Conservation (phyloP, 2,888 invertebrate species). For the Apodemia hepburni region DNA sequence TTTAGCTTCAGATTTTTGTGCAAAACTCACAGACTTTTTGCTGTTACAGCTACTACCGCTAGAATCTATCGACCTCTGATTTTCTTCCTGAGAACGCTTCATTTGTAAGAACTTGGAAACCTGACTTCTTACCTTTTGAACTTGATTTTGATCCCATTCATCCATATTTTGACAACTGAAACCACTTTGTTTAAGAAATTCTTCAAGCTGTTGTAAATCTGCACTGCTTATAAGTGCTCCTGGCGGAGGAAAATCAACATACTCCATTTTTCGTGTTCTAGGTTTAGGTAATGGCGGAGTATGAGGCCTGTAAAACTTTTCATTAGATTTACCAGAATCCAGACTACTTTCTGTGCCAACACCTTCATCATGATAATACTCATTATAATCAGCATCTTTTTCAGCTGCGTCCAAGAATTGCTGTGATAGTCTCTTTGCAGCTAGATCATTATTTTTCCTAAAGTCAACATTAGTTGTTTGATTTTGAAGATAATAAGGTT, state of each 20-base stretch:
- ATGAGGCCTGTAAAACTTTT: slow-evolving; percentile 69
- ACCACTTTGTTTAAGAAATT: slow-evolving; percentile 86
- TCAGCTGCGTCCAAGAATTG: slow-evolving; percentile 76
- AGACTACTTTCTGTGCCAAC: slow-evolving; percentile 81
- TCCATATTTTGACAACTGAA: slow-evolving; percentile 84
- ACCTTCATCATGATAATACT: slow-evolving; percentile 81
- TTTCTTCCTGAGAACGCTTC: slow-evolving; percentile 85
- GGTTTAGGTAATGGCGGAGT: slow-evolving; percentile 77
- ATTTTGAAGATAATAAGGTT: slow-evolving; percentile 83
- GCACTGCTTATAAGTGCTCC: slow-evolving; percentile 78
- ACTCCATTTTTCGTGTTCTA: slow-evolving; percentile 69
- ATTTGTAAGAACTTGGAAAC: slow-evolving; percentile 86
- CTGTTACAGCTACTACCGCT: slow-evolving; percentile 80
- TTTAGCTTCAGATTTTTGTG: slow-evolving; percentile 74
- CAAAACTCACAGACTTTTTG: slow-evolving; percentile 90
- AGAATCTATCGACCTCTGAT: slow-evolving; percentile 80
- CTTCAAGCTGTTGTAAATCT: slow-evolving; percentile 85
- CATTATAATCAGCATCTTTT: slow-evolving; percentile 75
- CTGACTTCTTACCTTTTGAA: slow-evolving; percentile 84
- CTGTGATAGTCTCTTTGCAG: slow-evolving; percentile 73
- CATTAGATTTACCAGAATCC: slow-evolving; percentile 79
- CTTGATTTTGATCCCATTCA: slow-evolving; percentile 84
- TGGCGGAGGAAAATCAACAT: slow-evolving; percentile 72
- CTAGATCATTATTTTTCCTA: slow-evolving; percentile 75
- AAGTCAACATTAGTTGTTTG: slow-evolving; percentile 59